These are phyloP conservation scores for Centropus unirufus DNA, from an alignment of 2,113 vertebrate species.

Conservation along the genomic window DNA sequence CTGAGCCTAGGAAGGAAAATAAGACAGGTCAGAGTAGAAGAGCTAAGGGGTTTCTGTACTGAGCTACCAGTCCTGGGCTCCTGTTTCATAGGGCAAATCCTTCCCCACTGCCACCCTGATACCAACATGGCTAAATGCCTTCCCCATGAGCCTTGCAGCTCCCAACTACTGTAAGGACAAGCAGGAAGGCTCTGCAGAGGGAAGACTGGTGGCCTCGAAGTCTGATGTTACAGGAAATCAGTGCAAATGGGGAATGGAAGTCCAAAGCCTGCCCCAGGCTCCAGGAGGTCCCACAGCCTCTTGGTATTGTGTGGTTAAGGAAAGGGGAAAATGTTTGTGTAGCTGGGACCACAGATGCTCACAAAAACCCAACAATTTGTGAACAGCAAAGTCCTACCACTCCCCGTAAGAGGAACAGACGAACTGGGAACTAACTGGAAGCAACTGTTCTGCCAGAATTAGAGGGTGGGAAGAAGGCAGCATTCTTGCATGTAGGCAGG, in stretches of 20 bases:
- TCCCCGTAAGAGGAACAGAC: neutral
- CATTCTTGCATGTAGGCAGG: neutral
- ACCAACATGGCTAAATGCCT: neutral
- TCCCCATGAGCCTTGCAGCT: neutral
- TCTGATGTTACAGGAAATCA: neutral
- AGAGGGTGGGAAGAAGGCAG: neutral
- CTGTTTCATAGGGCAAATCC: neutral
- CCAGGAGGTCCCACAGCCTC: neutral
- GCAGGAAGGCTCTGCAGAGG: neutral
- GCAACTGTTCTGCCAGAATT: neutral
- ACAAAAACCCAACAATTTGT: neutral
- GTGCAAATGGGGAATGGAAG: neutral
- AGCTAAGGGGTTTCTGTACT: neutral
- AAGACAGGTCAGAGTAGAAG: neutral
- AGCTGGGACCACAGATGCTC: neutral
- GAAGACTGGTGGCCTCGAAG: neutral
- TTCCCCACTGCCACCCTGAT: neutral
- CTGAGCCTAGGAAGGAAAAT: constrained; percentile 77
- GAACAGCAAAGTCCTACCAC: neutral
- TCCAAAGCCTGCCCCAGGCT: neutral
- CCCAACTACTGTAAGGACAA: neutral
- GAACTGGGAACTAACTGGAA: neutral
- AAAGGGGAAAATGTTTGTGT: neutral
- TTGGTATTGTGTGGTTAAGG: neutral
- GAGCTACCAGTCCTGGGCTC: neutral